Base-by-base conservation (phyloP, 2,113 vertebrate genomes). In the Marcusenius ussheri region DNA sequence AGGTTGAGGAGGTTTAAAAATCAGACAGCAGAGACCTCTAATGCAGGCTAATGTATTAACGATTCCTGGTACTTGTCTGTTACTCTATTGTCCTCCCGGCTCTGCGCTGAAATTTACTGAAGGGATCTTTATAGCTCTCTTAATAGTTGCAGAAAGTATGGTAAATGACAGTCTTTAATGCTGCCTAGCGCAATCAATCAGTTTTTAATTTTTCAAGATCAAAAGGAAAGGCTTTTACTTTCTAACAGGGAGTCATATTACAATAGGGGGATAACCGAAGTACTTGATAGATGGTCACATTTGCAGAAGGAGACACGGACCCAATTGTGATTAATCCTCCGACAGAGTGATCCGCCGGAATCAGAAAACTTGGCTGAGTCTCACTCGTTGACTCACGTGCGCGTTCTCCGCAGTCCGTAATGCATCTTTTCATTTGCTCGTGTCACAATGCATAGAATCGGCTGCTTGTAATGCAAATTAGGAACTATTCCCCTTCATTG, bases 291-390 rank as follows among this genome's bases (percentile, higher is more conserved):
- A 96, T 95, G 93, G 91, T 49, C 39, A 11, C 91, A 93, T 95
- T 93, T 91, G 93, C 90, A 91, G 91, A 92, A 93, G 90, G 91
- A 93, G 94, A 92, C 93, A 94, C 91, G 46, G 56, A 94, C 92
- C 93, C 93, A 93, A 94, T 94, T 94, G 92, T 95, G 95, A 96
- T 95, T 95, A 93, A 95, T 96, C 94, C 91, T 93, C 92, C 77
- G 92, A 93, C 93, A 90, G 91, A 53, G 89, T 83, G 90, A 93
- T 95, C 92, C 91, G 90, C 91, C 51, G 87, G 91, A 94, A 93
- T 92, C 91, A 88, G 5, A 92, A 94, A 93, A 91, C 89, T 58
- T 89, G 80, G 90, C 91, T 93, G 92, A 58, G 77, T 92, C 93
- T 93, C 91, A 83, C 74, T 91, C 50, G 86, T 91, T 91, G 93